A percentile compares a stretch with the other conserved stretches of the same genome.
Conservation (phyloP, 1,140 invertebrate species). For the Drosophila novamexicana region DNA sequence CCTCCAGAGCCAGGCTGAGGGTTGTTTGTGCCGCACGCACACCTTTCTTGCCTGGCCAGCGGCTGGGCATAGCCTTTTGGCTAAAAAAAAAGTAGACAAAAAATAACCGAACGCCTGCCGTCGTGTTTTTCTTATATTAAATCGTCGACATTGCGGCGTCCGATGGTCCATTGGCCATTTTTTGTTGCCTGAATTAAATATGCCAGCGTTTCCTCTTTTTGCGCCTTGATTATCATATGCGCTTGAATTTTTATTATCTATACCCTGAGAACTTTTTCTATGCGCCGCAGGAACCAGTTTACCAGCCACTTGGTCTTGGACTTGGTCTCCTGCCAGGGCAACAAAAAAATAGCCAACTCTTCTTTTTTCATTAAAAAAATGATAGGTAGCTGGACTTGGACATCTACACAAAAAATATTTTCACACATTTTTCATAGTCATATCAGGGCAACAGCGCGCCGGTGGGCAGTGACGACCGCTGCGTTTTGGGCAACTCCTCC, state of each 20-base stretch:
- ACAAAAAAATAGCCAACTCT: constrained; percentile 25
- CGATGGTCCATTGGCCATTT: constrained; percentile 66
- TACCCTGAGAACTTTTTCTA: constrained; percentile 84
- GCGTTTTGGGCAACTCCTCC: constrained; percentile 77
- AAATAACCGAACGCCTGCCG: constrained; percentile 57
- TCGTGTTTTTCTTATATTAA: constrained; percentile 82
- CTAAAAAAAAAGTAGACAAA: constrained; percentile 35
- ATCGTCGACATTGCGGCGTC: constrained; percentile 62
- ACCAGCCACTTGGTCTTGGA: constrained; percentile 74
- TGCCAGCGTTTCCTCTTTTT: constrained; percentile 60
- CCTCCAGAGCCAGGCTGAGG: constrained; percentile 57
- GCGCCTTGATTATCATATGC: constrained; percentile 81
- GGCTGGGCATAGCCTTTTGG: constrained; percentile 5
- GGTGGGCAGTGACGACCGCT: constrained; percentile 75
- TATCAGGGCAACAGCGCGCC: constrained; percentile 56
- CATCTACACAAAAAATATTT: constrained; percentile 73
- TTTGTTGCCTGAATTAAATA: constrained; percentile 81
- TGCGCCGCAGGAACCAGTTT: constrained; percentile 78
- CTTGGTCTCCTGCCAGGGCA: constrained; percentile 76
- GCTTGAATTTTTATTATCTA: constrained; percentile 84
- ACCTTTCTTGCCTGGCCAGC: constrained; percentile 47
- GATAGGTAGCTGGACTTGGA: constrained; percentile 69
- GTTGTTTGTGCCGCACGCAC: constrained; percentile 63
- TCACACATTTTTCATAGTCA: constrained; percentile 85
- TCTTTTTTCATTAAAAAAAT: constrained; percentile 71